Evolutionary conservation across 2,888 invertebrate species (phyloP).

Genomic region (Myopa tessellatipennis): DNA sequence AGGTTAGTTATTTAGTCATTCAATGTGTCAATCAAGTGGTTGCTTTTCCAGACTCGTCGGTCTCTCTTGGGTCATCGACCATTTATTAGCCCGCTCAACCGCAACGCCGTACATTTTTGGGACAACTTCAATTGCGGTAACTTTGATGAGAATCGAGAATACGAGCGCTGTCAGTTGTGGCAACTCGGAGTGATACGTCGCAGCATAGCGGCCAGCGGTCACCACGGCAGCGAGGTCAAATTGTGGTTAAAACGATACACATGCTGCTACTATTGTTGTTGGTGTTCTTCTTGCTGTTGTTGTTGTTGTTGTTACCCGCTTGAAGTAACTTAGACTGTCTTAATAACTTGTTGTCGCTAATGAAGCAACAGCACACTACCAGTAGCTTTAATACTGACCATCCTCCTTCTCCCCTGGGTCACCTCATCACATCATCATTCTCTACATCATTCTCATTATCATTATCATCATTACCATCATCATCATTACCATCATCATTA

Average conservation of each 20-base stretch:
- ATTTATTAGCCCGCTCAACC: conserved; percentile 33
- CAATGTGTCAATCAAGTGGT: too few relatives aligned
- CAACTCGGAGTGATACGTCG: neutral
- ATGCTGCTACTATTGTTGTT: neutral
- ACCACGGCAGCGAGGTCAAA: conserved; percentile 13
- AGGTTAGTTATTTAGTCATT: neutral
- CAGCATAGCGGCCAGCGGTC: neutral
- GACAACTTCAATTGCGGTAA: neutral
- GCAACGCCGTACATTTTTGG: conserved; percentile 8
- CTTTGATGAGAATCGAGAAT: neutral
- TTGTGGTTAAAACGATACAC: conserved; percentile 19
- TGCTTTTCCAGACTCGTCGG: too few relatives aligned
- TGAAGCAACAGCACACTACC: too few relatives aligned
- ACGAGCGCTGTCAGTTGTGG: too few relatives aligned
- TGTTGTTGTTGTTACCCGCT: neutral
- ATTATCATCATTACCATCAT: conserved; percentile 1
- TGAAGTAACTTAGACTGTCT: neutral
- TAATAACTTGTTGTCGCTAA: too few relatives aligned
- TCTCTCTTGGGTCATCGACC: neutral
- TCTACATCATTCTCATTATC: neutral
- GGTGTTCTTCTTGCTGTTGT: neutral
- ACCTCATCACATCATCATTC: neutral
- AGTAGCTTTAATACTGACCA: neutral
- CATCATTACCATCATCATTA: neutral
- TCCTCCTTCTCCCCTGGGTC: neutral